Percentiles rank a stretch among this genome's conserved stretches.
These are phyloP conservation scores for Poecilia picta DNA, from an alignment of 2,797 vertebrate species.

Conservation along the genomic window DNA sequence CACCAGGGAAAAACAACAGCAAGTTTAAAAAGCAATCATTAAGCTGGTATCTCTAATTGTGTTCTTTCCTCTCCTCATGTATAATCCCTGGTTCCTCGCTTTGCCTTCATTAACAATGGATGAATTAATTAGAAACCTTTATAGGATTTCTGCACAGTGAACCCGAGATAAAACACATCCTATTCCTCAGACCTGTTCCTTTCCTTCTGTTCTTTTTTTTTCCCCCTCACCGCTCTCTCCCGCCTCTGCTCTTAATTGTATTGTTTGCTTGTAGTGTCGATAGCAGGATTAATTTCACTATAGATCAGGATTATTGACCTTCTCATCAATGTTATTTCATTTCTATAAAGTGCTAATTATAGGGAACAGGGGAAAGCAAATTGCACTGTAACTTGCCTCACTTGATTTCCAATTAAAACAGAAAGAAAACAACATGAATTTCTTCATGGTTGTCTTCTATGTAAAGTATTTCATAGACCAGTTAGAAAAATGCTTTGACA, in stretches of 20 bases:
- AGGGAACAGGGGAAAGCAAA: conserved; percentile 81
- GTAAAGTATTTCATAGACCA: conserved; percentile 49
- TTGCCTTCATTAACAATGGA: conserved; percentile 88
- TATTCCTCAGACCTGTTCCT: conserved; percentile 70
- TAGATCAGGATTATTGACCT: conserved; percentile 86
- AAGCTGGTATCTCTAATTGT: conserved; percentile 86
- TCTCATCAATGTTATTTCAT: conserved; percentile 85
- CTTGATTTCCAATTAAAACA: conserved; percentile 80
- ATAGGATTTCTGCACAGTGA: conserved; percentile 85
- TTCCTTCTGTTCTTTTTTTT: conserved; percentile 50
- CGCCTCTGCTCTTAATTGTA: conserved; percentile 80
- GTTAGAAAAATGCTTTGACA: conserved; percentile 41
- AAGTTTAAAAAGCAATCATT: conserved; percentile 83
- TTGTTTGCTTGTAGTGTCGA: conserved; percentile 84
- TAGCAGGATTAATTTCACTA: conserved; percentile 86
- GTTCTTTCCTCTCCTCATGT: conserved; percentile 79
- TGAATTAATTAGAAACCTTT: conserved; percentile 89
- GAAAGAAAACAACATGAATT: conserved; percentile 78
- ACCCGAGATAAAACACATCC: conserved; percentile 85
- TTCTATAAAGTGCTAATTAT: conserved; percentile 87
- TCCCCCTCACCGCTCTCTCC: conserved; percentile 31
- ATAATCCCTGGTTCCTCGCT: conserved; percentile 82
- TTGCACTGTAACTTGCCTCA: conserved; percentile 83
- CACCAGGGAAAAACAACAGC: conserved; percentile 68
- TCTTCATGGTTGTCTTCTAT: conserved; percentile 60